Conservation (phyloP, 2,888 invertebrate genomes). For the Trichacis sp. region DNA sequence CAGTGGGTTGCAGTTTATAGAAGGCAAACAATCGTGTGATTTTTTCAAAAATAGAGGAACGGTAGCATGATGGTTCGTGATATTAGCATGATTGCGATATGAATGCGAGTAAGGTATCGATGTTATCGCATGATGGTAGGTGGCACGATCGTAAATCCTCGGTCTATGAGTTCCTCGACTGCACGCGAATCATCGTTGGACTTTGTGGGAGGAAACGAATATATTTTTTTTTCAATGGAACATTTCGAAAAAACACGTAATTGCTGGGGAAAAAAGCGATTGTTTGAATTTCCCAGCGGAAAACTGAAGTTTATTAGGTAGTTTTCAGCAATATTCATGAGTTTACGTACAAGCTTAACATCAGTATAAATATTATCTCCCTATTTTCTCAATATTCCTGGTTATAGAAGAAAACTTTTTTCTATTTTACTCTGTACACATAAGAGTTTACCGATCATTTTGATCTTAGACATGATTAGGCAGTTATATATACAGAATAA, state of each 20-base stretch:
- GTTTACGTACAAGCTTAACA: too few species aligned
- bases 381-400: too few species aligned
- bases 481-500: too few species aligned
- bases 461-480: too few species aligned
- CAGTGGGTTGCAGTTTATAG: not conserved
- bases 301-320: not conserved
- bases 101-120: conserved; percentile 23
- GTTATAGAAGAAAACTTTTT: too few species aligned
- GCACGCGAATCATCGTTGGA: conserved; percentile 4
- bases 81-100: conserved; percentile 30
- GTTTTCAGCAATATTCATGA: not conserved
- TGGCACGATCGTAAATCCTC: conserved; percentile 19
- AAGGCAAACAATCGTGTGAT: conserved; percentile 22
- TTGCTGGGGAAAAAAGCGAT: not conserved
- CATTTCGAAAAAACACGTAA: conserved; percentile 2
- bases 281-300: not conserved
- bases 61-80: conserved; percentile 20
- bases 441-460: too few species aligned
- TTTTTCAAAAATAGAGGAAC: conserved; percentile 17
- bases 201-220: not conserved
- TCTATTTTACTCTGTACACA: too few species aligned
- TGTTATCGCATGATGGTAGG: conserved; percentile 27
- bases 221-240: too few species aligned
- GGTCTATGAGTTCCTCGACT: conserved; percentile 5
- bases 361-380: too few species aligned